These are phyloP conservation scores for Alfaro cultratus DNA, from an alignment of 2,797 vertebrate genomes.

Conservation along the genomic window DNA sequence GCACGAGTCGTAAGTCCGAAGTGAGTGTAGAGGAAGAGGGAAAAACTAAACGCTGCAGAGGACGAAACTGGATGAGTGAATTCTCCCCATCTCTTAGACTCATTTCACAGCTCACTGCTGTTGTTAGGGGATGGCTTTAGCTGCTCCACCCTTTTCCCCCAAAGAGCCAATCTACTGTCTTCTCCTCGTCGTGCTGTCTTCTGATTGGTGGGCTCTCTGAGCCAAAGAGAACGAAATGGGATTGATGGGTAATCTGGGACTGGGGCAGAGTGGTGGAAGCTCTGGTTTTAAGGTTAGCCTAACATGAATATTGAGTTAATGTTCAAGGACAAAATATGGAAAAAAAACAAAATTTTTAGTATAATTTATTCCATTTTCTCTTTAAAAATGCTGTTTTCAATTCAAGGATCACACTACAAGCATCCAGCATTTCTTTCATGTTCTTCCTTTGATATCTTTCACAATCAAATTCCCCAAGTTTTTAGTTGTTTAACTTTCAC, in stretches of 20 bases:
- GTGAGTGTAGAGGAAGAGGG: not conserved
- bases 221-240: constrained; percentile 75
- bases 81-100: constrained; percentile 52
- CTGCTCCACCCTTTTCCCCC: constrained; percentile 65
- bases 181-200: constrained; percentile 49
- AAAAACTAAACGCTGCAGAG: constrained; percentile 14
- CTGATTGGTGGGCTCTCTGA: constrained; percentile 74
- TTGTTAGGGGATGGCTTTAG: constrained; percentile 74
- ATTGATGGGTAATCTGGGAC: constrained; percentile 77
- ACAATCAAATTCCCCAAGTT: not conserved
- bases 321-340: constrained; percentile 1
- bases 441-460: no score
- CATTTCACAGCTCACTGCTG: constrained; percentile 76
- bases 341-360: not conserved
- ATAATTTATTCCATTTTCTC: not conserved
- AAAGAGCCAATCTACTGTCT: constrained; percentile 71
- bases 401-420: not conserved
- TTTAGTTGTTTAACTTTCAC: not conserved
- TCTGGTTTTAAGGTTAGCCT: constrained; percentile 20
- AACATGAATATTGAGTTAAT: constrained; percentile 13
- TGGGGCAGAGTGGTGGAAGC: constrained; percentile 20
- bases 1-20: constrained; percentile 7
- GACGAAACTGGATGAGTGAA: constrained; percentile 36
- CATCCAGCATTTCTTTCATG: not conserved
- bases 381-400: not conserved